These are phyloP conservation scores for Amyelois transitella DNA, from an alignment of 1,140 invertebrate genomes.

Conservation along the genomic window DNA sequence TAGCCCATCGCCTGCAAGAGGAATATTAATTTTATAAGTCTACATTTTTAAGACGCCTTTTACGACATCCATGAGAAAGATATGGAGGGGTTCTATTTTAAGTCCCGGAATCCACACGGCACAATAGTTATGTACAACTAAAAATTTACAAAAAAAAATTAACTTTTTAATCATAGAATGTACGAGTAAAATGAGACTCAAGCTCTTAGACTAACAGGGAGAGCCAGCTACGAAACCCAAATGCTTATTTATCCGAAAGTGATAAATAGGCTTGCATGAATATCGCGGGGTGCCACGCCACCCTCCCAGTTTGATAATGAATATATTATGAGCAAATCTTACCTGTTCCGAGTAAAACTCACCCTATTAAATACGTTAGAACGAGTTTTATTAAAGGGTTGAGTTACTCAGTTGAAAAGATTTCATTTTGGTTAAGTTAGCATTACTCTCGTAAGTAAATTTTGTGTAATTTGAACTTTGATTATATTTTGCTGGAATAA, in stretches of 20 bases:
- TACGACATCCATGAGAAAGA: too few relatives aligned
- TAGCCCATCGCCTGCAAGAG: too few relatives aligned
- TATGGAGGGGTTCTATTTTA: too few relatives aligned
- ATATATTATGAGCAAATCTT: slow-evolving; percentile 51
- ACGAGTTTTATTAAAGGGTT: background rate
- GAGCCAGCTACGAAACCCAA: slow-evolving; percentile 8
- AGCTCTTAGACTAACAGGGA: slow-evolving; percentile 1
- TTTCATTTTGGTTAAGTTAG: background rate
- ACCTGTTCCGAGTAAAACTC: slow-evolving; percentile 5
- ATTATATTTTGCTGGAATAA: too few relatives aligned
- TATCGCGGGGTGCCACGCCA: slow-evolving; percentile 14
- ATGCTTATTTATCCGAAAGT: slow-evolving; percentile 49
- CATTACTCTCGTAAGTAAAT: background rate
- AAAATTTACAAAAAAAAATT: too few relatives aligned
- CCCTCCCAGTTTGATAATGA: slow-evolving; percentile 29
- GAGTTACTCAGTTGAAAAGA: background rate
- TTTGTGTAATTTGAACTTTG: too few relatives aligned
- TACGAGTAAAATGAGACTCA: background rate
- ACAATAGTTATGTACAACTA: too few relatives aligned
- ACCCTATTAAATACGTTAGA: slow-evolving; percentile 2
- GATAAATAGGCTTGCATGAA: slow-evolving; percentile 51
- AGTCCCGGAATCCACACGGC: too few relatives aligned
- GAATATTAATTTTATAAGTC: too few relatives aligned
- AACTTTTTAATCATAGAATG: too few relatives aligned
- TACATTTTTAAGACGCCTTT: too few relatives aligned